phyloP scores from a whole-genome alignment of 2,113 vertebrate genomes.

The Pachyramphus minor region DNA sequence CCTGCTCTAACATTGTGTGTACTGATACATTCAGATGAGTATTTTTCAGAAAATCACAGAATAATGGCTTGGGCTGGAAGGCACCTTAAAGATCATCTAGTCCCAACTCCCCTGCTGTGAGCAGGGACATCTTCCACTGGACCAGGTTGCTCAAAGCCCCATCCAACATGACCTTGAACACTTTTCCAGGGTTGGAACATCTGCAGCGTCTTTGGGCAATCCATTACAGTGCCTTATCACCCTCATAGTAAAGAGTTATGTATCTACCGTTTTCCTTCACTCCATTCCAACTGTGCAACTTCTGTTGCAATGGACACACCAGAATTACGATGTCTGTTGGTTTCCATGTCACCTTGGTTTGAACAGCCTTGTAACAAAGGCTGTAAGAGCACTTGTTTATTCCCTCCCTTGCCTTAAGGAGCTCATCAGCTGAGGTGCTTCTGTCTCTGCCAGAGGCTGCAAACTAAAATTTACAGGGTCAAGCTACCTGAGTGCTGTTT shows the following conservation, averaged over 20 bases:
- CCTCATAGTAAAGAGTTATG: background rate
- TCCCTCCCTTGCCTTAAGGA: background rate
- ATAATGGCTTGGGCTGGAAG: background rate
- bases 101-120: background rate
- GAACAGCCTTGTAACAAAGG: background rate
- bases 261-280: background rate
- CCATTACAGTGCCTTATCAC: background rate
- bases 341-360: background rate
- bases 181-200: background rate
- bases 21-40: background rate
- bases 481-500: background rate
- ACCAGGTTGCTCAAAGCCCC: background rate
- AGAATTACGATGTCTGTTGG: background rate
- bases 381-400: background rate
- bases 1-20: background rate
- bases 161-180: background rate
- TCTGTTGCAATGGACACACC: background rate
- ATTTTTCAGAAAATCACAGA: background rate
- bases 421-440: background rate
- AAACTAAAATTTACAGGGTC: background rate
- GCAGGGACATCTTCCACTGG: background rate
- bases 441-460: background rate
- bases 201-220: background rate
- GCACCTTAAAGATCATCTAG: background rate
- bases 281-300: background rate